Conservation (phyloP, 2,888 invertebrate genomes). For the Pollenia amentaria region DNA sequence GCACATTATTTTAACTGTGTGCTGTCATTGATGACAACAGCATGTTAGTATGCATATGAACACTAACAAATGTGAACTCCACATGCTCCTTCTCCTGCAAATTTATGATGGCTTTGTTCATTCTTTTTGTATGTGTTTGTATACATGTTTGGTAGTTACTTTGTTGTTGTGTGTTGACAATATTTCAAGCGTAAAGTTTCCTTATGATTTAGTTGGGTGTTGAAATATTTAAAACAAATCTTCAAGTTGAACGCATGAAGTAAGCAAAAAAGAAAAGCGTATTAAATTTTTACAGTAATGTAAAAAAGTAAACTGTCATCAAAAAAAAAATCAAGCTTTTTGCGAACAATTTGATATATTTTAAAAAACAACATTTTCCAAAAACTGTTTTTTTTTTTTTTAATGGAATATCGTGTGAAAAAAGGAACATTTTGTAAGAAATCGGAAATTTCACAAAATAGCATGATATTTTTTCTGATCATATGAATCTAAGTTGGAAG, state of each 20-base stretch:
- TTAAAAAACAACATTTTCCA: too few relatives aligned
- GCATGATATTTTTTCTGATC: too few relatives aligned
- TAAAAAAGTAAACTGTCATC: background rate
- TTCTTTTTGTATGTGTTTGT: background rate
- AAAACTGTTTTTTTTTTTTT: too few relatives aligned
- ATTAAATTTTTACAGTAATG: conserved; percentile 5
- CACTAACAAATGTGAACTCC: background rate
- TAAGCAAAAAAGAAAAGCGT: background rate
- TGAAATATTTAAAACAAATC: conserved; percentile 68
- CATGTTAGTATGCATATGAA: conserved; percentile 17
- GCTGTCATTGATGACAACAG: conserved; percentile 42
- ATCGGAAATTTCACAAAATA: too few relatives aligned
- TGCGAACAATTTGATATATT: too few relatives aligned
- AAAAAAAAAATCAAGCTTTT: too few relatives aligned
- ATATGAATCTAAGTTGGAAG: too few relatives aligned
- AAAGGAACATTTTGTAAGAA: too few relatives aligned
- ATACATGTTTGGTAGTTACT: background rate
- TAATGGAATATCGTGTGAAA: too few relatives aligned
- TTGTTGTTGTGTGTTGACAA: conserved; percentile 39
- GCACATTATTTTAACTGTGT: conserved; percentile 33
- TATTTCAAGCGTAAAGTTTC: conserved; percentile 59
- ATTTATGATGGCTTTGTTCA: background rate
- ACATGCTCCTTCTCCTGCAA: background rate
- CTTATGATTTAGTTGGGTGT: conserved; percentile 58
- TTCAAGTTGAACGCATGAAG: conserved; percentile 52